Conservation (phyloP, 2,113 vertebrate species). For the Centrocercus urophasianus region DNA sequence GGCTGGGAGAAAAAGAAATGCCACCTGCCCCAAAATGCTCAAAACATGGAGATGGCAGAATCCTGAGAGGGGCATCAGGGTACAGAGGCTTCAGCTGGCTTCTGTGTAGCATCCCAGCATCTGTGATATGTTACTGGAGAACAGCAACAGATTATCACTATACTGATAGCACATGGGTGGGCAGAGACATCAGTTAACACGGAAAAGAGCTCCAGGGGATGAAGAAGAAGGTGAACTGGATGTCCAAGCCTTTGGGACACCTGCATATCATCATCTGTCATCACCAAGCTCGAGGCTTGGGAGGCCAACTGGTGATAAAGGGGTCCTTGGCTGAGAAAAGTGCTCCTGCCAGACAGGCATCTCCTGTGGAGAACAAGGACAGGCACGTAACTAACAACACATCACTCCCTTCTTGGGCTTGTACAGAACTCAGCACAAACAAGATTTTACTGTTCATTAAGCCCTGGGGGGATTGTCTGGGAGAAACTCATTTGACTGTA, state of each 20-base stretch:
- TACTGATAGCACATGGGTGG: fast-evolving
- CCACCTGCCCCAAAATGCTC: neutral
- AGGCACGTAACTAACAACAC: neutral
- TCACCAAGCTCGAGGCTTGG: neutral
- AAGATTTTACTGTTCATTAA: neutral
- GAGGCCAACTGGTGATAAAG: neutral
- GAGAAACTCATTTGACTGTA: neutral
- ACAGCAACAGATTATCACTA: neutral
- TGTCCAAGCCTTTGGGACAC: fast-evolving
- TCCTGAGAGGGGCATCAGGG: neutral
- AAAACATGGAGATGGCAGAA: neutral
- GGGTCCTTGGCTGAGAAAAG: neutral
- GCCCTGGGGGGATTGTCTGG: neutral
- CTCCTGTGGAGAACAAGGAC: neutral
- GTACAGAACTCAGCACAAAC: neutral
- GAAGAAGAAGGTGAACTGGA: neutral
- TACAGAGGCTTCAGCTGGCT: neutral
- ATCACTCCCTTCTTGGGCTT: neutral
- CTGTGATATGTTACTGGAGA: neutral
- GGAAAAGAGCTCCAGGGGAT: neutral
- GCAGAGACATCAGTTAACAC: neutral
- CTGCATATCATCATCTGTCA: neutral
- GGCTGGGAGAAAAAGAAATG: neutral
- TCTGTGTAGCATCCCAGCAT: too few species aligned
- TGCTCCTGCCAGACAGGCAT: neutral